phyloP scores from a whole-genome alignment of 2,888 invertebrate genomes.

The Plebejus argus region DNA sequence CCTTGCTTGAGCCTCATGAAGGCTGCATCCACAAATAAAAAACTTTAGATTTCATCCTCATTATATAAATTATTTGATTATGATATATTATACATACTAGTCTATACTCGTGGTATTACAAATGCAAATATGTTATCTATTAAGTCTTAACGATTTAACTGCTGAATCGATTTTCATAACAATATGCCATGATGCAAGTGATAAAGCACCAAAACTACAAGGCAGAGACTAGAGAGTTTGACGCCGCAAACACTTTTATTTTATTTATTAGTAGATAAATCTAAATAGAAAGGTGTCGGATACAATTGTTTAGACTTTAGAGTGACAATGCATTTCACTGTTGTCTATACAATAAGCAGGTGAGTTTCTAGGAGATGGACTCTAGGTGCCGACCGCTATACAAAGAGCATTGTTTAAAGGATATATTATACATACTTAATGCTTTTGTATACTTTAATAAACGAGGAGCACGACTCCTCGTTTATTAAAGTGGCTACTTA shows the following conservation, averaged over 20 bases:
- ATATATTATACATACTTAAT: too few relatives aligned
- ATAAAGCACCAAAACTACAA: neutral
- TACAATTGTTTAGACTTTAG: constrained; percentile 8
- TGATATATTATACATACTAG: too few relatives aligned
- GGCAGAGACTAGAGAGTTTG: neutral
- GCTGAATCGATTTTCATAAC: too few relatives aligned
- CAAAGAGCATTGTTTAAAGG: neutral
- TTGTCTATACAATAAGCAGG: neutral
- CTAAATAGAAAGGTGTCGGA: neutral
- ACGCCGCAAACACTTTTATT: neutral
- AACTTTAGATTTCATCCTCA: neutral
- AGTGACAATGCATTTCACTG: constrained; percentile 20
- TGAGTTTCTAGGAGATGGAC: neutral
- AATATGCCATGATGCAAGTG: too few relatives aligned
- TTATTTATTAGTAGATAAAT: neutral
- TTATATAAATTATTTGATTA: neutral
- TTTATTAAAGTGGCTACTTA: neutral
- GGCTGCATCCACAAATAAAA: constrained; percentile 29
- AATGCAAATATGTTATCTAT: too few relatives aligned
- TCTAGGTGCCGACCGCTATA: neutral
- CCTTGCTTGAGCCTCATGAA: constrained; percentile 36
- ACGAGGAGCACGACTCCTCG: neutral
- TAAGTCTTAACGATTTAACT: too few relatives aligned
- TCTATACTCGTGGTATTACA: too few relatives aligned
- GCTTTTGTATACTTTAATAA: neutral